A percentile compares a stretch with the other conserved stretches of the same genome.
phyloP scores from a whole-genome alignment of 2,797 vertebrate species.

The Chelmon rostratus region DNA sequence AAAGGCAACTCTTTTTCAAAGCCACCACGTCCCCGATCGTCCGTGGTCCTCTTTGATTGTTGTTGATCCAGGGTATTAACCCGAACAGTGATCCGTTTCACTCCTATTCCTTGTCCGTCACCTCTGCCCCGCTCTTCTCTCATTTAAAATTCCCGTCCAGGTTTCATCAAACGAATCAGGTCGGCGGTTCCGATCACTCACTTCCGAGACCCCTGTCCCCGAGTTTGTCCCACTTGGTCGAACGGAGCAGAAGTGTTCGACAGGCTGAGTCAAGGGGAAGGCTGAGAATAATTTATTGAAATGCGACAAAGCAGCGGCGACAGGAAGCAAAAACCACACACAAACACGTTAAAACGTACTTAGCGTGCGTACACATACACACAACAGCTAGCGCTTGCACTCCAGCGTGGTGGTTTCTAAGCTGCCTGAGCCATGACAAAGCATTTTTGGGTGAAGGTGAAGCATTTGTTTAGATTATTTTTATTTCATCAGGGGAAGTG shows the following conservation, averaged over 20 bases:
- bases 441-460: slow-evolving; percentile 54
- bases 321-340: neutral
- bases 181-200: slow-evolving; percentile 21
- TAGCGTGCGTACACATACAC: neutral
- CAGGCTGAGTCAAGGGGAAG: slow-evolving; percentile 28
- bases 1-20: slow-evolving; percentile 17
- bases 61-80: slow-evolving; percentile 22
- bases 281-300: slow-evolving; percentile 35
- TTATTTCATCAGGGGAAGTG: slow-evolving; percentile 43
- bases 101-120: slow-evolving; percentile 17
- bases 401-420: neutral
- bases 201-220: neutral
- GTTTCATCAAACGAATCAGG: slow-evolving; percentile 37
- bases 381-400: neutral
- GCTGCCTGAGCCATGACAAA: slow-evolving; percentile 1
- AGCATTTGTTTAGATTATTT: slow-evolving; percentile 48
- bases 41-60: slow-evolving; percentile 29
- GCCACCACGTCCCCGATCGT: neutral
- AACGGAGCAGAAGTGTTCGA: slow-evolving; percentile 6
- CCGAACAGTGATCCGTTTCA: slow-evolving; percentile 5
- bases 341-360: slow-evolving; percentile 10
- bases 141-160: slow-evolving; percentile 47
- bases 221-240: slow-evolving; percentile 17
- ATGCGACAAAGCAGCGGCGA: neutral
- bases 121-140: slow-evolving; percentile 2